These are phyloP conservation scores for Conus ventricosus DNA, from an alignment of 1,140 invertebrate species.

Conservation along the genomic window DNA sequence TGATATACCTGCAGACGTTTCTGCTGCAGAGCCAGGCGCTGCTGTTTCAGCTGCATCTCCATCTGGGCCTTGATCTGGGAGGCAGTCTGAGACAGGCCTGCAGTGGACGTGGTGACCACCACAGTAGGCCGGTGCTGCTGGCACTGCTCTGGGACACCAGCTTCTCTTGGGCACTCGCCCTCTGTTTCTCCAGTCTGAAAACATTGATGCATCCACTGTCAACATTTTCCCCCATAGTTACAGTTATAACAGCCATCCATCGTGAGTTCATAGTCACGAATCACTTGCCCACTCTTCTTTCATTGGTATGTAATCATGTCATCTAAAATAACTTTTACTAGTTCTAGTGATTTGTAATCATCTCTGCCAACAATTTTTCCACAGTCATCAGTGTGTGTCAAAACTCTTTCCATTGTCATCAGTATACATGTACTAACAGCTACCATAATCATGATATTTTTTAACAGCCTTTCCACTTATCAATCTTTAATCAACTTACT, in stretches of 20 bases:
- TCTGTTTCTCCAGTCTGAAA: constrained; percentile 69
- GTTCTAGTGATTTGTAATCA: too few species aligned
- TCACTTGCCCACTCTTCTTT: neutral
- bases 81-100: constrained; percentile 70
- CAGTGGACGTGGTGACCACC: constrained; percentile 31
- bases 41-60: constrained; percentile 90
- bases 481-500: too few species aligned
- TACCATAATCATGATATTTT: too few species aligned
- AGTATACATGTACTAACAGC: too few species aligned
- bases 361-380: too few species aligned
- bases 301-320: neutral
- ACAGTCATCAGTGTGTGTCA: too few species aligned
- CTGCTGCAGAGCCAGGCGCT: constrained; percentile 90
- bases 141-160: constrained; percentile 43
- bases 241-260: too few species aligned
- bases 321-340: too few species aligned
- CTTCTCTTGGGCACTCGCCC: constrained; percentile 67
- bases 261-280: neutral
- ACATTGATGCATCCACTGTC: too few species aligned
- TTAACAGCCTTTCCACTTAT: too few species aligned
- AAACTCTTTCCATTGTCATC: too few species aligned
- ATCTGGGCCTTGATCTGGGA: constrained; percentile 93
- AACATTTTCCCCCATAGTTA: neutral
- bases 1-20: constrained; percentile 78
- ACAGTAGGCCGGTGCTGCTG: constrained; percentile 27